Percentiles rank a stretch among this genome's conserved stretches.
Evolutionary conservation across 2,113 vertebrate species (phyloP).

Genomic region (Scartelaos histophorus): DNA sequence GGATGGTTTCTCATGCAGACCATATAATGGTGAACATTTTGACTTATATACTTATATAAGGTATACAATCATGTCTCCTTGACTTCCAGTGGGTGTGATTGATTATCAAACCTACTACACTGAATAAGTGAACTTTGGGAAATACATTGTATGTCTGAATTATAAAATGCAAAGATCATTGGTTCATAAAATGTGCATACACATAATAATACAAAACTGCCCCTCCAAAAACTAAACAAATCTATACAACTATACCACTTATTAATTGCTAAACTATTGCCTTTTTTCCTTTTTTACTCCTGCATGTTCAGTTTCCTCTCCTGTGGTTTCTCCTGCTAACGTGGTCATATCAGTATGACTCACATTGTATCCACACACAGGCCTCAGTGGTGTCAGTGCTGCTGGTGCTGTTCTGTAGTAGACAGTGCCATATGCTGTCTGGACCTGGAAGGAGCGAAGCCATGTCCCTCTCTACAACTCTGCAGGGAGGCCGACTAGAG

Average conservation of each 20-base stretch:
- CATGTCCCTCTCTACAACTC: slow-evolving; percentile 41
- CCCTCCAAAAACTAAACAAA: too few relatives aligned
- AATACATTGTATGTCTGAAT: not conserved
- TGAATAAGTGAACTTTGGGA: not conserved
- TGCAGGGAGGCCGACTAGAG: slow-evolving; percentile 33
- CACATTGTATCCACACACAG: slow-evolving; percentile 9
- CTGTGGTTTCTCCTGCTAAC: slow-evolving; percentile 18
- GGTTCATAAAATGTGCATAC: not conserved
- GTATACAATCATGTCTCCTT: too few relatives aligned
- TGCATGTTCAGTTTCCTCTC: not conserved
- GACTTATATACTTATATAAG: too few relatives aligned
- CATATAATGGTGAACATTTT: too few relatives aligned
- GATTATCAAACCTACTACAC: not conserved
- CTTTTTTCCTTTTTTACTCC: not conserved
- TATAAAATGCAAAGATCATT: slow-evolving; percentile 14
- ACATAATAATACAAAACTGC: too few relatives aligned
- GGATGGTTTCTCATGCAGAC: not conserved
- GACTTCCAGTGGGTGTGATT: too few relatives aligned
- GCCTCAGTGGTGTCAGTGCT: slow-evolving; percentile 60
- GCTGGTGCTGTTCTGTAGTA: slow-evolving; percentile 74
- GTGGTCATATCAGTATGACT: slow-evolving; percentile 11
- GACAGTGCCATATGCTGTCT: slow-evolving; percentile 82
- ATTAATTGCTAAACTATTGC: not conserved
- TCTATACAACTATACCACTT: too few relatives aligned
- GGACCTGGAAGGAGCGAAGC: slow-evolving; percentile 61